Conservation (phyloP, 1,140 invertebrate species). For the Procambarus clarkii region DNA sequence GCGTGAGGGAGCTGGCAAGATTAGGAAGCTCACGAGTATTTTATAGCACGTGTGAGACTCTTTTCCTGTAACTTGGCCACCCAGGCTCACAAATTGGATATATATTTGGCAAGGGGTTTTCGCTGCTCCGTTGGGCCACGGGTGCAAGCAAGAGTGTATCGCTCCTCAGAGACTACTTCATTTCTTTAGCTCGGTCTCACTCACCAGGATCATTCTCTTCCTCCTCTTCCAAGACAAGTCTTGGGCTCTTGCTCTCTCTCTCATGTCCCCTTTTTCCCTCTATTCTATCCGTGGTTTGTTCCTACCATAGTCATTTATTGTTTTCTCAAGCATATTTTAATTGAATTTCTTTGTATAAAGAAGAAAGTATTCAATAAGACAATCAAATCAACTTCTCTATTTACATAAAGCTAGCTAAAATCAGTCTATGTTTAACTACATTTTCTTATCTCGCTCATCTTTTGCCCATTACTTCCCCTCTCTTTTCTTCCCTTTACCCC, state of each 20-base stretch:
- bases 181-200: background rate
- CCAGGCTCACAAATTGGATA: slow-evolving; percentile 19
- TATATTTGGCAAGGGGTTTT: slow-evolving; percentile 8
- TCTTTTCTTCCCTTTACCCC: too few relatives aligned
- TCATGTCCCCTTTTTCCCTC: background rate
- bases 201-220: background rate
- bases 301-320: too few relatives aligned
- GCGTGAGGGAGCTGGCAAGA: slow-evolving; percentile 11
- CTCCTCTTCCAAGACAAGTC: background rate
- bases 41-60: slow-evolving; percentile 13
- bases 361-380: too few relatives aligned
- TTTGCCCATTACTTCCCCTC: too few relatives aligned
- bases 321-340: too few relatives aligned
- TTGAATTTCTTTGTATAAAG: too few relatives aligned
- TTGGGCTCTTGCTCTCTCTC: background rate
- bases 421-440: too few relatives aligned
- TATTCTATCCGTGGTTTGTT: background rate
- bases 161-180: background rate
- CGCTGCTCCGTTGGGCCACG: background rate
- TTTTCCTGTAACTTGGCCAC: slow-evolving; percentile 4
- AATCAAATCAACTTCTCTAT: too few relatives aligned
- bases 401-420: too few relatives aligned
- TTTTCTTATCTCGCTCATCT: too few relatives aligned
- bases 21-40: slow-evolving; percentile 4
- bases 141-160: slow-evolving; percentile 13